Evolutionary conservation across 2,888 invertebrate genomes (phyloP).

Genomic region (Drosophila dives): DNA sequence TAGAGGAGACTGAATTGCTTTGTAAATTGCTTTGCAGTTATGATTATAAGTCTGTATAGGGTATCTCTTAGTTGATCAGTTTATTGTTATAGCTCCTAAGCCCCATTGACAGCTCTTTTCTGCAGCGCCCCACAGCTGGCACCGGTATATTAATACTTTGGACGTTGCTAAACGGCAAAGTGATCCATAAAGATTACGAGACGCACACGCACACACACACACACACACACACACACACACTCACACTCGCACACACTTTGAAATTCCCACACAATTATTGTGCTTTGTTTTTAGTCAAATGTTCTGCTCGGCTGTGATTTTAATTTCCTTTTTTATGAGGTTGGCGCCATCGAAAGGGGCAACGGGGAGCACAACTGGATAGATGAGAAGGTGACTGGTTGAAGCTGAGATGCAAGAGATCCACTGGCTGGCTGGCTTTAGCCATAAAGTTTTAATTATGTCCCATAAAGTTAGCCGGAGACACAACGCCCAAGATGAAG

Average conservation of each 20-base stretch:
- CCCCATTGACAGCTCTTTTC: constrained; percentile 2
- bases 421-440: constrained; percentile 33
- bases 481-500: constrained; percentile 63
- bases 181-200: constrained; percentile 53
- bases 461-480: constrained; percentile 48
- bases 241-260: background rate
- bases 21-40: background rate
- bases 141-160: background rate
- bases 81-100: background rate
- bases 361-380: background rate
- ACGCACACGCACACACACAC: constrained; percentile 10
- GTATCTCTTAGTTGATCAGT: background rate
- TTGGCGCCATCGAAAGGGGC: constrained; percentile 32
- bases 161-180: constrained; percentile 46
- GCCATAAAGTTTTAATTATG: constrained; percentile 76
- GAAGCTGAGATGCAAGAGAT: constrained; percentile 4
- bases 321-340: constrained; percentile 53
- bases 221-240: constrained; percentile 20
- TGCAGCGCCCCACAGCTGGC: background rate
- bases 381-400: background rate
- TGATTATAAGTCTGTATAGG: background rate
- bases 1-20: background rate
- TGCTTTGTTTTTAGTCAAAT: constrained; percentile 62
- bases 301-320: constrained; percentile 50
- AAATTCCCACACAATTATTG: constrained; percentile 36